Conservation (phyloP, 2,888 invertebrate species). For the Rhingia rostrata region DNA sequence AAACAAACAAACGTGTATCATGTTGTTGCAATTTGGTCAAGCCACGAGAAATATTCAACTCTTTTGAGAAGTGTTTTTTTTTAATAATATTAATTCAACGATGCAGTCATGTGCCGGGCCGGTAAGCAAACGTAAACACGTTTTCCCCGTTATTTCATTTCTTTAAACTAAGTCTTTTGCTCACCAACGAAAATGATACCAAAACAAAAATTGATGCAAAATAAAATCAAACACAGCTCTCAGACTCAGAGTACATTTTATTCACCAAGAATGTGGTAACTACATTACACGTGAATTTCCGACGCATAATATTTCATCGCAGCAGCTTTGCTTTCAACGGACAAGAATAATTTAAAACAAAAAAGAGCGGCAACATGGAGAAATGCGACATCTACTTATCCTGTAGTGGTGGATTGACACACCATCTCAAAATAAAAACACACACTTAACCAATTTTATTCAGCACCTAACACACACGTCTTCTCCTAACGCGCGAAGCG, state of each 20-base stretch:
- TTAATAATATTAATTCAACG: background rate
- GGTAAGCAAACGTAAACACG: background rate
- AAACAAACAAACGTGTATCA: too few species aligned
- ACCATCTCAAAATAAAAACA: background rate
- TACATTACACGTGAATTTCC: constrained; percentile 38
- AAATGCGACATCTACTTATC: constrained; percentile 5
- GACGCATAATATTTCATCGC: constrained; percentile 60
- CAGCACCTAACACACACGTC: constrained; percentile 1
- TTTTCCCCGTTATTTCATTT: constrained; percentile 13
- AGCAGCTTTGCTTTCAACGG: constrained; percentile 9
- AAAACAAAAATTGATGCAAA: constrained; percentile 36
- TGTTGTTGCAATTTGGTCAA: too few species aligned
- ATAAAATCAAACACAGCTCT: constrained; percentile 31
- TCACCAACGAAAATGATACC: constrained; percentile 35
- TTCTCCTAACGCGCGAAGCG: background rate
- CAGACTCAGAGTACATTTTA: background rate
- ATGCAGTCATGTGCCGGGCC: background rate
- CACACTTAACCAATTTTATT: constrained; percentile 12
- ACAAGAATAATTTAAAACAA: background rate
- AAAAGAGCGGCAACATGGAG: constrained; percentile 43
- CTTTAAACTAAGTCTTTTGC: background rate
- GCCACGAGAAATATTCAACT: background rate
- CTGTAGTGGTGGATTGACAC: background rate
- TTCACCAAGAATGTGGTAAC: constrained; percentile 33
- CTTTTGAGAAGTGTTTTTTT: background rate